Evolutionary conservation across 1,140 invertebrate species (phyloP).

Genomic region (Trichonephila clavata): DNA sequence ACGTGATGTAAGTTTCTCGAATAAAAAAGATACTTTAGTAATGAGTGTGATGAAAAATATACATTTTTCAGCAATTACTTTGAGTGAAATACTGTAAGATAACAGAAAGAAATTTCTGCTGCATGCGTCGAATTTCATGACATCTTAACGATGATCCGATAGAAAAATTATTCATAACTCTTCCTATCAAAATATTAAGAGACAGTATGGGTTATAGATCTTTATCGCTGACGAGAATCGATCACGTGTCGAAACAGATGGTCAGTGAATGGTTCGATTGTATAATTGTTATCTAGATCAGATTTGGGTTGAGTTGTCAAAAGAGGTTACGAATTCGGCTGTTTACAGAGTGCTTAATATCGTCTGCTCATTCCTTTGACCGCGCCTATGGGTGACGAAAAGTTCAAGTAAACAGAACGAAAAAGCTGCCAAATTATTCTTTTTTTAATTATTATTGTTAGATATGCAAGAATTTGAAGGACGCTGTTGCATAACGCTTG

Average conservation of each 20-base stretch:
- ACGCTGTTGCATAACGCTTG: background rate
- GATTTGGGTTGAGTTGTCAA: constrained; percentile 16
- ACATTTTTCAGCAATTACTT: too few relatives aligned
- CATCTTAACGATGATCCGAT: too few relatives aligned
- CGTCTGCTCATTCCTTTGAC: constrained; percentile 11
- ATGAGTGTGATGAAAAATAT: too few relatives aligned
- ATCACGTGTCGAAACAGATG: background rate
- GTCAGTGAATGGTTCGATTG: background rate
- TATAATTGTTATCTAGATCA: background rate
- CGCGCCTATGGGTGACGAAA: background rate
- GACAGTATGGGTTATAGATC: background rate
- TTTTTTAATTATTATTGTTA: background rate
- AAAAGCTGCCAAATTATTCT: background rate
- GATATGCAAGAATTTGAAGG: background rate
- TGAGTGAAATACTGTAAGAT: too few relatives aligned
- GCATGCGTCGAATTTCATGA: too few relatives aligned
- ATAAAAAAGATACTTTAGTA: too few relatives aligned
- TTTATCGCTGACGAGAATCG: background rate
- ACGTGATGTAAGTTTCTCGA: too few relatives aligned
- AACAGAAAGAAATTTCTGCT: too few relatives aligned
- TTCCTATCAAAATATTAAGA: too few relatives aligned
- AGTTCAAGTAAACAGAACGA: background rate
- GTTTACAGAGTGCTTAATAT: background rate
- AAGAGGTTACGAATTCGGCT: constrained; percentile 13
- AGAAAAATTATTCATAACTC: too few relatives aligned